Percentiles rank a stretch among this genome's conserved stretches.
phyloP scores from a whole-genome alignment of 2,113 vertebrate species.

The Crotalus tigris region DNA sequence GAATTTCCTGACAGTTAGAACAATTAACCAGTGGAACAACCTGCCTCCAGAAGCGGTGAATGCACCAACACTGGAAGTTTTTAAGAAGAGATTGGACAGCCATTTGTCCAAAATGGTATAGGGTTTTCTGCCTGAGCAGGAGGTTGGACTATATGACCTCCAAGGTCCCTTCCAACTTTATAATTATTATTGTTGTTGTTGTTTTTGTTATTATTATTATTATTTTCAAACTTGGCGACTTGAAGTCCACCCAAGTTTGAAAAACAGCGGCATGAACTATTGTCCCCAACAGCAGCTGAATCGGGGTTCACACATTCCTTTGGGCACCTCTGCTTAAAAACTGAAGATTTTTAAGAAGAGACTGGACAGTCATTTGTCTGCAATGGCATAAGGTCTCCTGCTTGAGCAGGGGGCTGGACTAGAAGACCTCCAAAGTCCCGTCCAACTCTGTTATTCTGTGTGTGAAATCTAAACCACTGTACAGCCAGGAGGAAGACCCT shows the following conservation, averaged over 20 bases:
- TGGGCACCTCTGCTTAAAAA: not conserved
- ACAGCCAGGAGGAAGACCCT: not conserved
- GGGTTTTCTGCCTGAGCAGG: too few species aligned
- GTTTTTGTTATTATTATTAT: too few species aligned
- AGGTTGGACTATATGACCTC: too few species aligned
- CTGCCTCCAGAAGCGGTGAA: too few species aligned
- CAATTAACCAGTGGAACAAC: too few species aligned
- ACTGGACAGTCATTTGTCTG: not conserved
- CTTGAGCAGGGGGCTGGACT: not conserved
- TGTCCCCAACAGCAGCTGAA: not conserved
- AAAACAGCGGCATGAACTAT: not conserved
- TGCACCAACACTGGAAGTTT: too few species aligned
- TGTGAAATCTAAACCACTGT: not conserved
- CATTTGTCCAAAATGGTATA: too few species aligned
- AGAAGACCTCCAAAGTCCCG: not conserved
- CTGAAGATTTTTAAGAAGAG: not conserved
- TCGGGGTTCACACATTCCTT: not conserved
- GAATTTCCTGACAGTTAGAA: too few species aligned
- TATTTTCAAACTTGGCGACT: not conserved
- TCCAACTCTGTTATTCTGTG: not conserved
- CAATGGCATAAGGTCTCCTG: not conserved
- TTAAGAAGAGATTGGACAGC: too few species aligned
- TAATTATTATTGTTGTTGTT: fast-evolving
- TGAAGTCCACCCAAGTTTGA: not conserved
- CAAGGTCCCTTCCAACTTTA: too few species aligned